Conservation (phyloP, 2,797 vertebrate species). For the Macropus fuliginosus region DNA sequence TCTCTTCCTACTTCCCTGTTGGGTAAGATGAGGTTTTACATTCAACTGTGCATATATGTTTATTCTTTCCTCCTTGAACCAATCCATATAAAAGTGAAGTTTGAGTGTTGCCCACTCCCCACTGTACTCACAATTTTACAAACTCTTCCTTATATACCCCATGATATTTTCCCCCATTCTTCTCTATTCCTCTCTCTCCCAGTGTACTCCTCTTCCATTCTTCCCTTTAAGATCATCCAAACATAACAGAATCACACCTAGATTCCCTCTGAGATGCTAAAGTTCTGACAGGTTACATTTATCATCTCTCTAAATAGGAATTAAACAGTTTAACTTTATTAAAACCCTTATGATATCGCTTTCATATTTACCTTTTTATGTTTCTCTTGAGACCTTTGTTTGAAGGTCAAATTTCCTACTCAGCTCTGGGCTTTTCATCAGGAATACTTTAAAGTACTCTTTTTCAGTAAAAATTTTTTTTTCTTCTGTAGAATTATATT, state of each 20-base stretch:
- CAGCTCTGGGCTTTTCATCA: background rate
- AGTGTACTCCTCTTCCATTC: background rate
- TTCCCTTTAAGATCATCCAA: background rate
- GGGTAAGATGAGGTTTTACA: background rate
- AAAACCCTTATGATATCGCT: background rate
- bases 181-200: background rate
- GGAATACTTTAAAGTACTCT: background rate
- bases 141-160: background rate
- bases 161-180: background rate
- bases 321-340: background rate
- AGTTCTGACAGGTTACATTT: background rate
- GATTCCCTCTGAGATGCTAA: background rate
- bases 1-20: background rate
- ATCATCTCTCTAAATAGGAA: background rate
- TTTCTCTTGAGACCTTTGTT: background rate
- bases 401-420: background rate
- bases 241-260: background rate
- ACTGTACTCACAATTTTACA: background rate
- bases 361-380: background rate
- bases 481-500: background rate
- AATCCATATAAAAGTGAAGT: background rate
- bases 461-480: background rate
- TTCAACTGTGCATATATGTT: background rate
- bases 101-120: background rate
- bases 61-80: background rate